These are phyloP conservation scores for Gambusia holbrooki DNA, from an alignment of 2,113 vertebrate species.

Conservation along the genomic window DNA sequence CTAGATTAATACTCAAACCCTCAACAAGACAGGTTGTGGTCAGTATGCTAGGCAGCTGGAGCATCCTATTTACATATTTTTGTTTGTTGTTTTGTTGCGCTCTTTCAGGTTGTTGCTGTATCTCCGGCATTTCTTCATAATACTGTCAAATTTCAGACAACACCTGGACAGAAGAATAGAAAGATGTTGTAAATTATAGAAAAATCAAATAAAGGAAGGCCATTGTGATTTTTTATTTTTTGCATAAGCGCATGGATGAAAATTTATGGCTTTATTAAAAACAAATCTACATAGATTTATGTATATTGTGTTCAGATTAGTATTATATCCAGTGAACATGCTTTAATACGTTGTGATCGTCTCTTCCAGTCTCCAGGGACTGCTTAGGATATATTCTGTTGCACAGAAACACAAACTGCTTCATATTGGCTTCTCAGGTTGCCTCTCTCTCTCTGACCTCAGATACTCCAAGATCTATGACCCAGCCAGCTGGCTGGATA, in stretches of 20 bases:
- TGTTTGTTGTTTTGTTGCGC: neutral
- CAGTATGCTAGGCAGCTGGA: slow-evolving; percentile 7
- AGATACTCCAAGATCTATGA: slow-evolving; percentile 96
- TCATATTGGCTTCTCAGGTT: slow-evolving; percentile 47
- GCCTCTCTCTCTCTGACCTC: slow-evolving; percentile 34
- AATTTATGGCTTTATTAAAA: too few species aligned
- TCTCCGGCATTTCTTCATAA: neutral
- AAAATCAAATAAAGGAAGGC: too few species aligned
- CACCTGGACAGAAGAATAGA: too few species aligned
- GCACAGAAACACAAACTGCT: slow-evolving; percentile 47
- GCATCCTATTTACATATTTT: slow-evolving; percentile 26
- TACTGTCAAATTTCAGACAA: neutral
- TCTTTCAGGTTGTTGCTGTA: neutral
- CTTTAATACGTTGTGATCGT: too few species aligned
- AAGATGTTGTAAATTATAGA: too few species aligned
- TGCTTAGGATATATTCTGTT: slow-evolving; percentile 34
- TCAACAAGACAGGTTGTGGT: neutral
- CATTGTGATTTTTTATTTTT: too few species aligned
- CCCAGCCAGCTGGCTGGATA: slow-evolving; percentile 95
- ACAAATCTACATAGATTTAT: too few species aligned
- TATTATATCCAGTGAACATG: too few species aligned
- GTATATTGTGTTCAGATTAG: too few species aligned
- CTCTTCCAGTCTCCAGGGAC: neutral
- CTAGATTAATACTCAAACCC: slow-evolving; percentile 2
- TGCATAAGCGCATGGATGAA: too few species aligned